Percentiles rank a stretch among this genome's conserved stretches.
These are phyloP conservation scores for Anastatus disparis DNA, from an alignment of 1,140 invertebrate species.

Conservation along the genomic window DNA sequence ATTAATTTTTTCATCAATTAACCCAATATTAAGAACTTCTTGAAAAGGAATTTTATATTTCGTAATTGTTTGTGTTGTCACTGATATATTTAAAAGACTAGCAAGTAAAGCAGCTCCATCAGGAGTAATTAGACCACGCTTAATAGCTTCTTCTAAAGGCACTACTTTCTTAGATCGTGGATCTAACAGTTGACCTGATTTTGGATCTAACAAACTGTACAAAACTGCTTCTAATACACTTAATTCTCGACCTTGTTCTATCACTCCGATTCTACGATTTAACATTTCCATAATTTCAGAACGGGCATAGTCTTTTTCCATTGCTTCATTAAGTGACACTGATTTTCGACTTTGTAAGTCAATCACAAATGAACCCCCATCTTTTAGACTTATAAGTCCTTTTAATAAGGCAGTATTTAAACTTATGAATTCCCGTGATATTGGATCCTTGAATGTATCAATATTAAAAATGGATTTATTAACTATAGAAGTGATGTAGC, in stretches of 20 bases:
- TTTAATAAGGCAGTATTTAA: constrained; percentile 86
- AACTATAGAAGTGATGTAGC: constrained; percentile 87
- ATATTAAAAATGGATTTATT: constrained; percentile 92
- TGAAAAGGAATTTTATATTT: constrained; percentile 80
- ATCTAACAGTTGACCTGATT: constrained; percentile 87
- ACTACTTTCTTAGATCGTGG: constrained; percentile 79
- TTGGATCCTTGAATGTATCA: constrained; percentile 88
- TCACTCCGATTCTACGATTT: constrained; percentile 82
- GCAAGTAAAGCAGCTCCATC: constrained; percentile 87
- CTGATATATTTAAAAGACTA: constrained; percentile 84
- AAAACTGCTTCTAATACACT: constrained; percentile 87
- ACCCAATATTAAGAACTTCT: constrained; percentile 80
- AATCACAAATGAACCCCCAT: constrained; percentile 75
- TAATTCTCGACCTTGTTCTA: constrained; percentile 78
- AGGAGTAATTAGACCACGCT: constrained; percentile 83
- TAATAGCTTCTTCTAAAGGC: constrained; percentile 86
- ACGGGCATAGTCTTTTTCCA: constrained; percentile 74
- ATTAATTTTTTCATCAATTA: constrained; percentile 82
- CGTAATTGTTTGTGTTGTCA: constrained; percentile 86
- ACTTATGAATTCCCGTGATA: constrained; percentile 83
- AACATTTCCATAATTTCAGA: constrained; percentile 87
- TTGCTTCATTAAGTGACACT: constrained; percentile 77
- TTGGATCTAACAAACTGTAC: constrained; percentile 84
- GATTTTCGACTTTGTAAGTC: constrained; percentile 81
- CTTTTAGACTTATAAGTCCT: constrained; percentile 79